phyloP scores from a whole-genome alignment of 2,113 vertebrate genomes.

The Syrrhaptes paradoxus region DNA sequence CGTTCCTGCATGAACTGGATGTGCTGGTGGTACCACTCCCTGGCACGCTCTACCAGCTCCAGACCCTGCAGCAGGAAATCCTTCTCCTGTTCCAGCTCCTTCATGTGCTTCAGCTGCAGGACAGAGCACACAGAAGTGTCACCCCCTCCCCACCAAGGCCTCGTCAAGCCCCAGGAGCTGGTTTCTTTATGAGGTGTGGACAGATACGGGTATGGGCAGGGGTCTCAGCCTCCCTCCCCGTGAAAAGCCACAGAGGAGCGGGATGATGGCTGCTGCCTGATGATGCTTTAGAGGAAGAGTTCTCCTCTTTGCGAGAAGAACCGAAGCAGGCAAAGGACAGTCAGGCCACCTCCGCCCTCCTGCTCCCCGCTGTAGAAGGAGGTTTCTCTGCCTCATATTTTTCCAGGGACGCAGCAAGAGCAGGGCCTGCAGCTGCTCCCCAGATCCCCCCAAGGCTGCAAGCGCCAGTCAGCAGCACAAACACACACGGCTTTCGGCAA shows the following conservation, averaged over 20 bases:
- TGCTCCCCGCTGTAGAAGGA: background rate
- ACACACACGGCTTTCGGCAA: accelerated
- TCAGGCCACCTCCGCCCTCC: background rate
- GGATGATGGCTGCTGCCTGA: background rate
- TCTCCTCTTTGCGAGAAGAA: background rate
- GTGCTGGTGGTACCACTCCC: conserved; percentile 91
- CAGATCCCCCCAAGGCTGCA: background rate
- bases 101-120: conserved; percentile 89
- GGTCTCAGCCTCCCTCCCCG: background rate
- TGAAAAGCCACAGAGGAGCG: background rate
- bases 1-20: conserved; percentile 88
- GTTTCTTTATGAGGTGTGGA: background rate
- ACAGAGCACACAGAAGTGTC: background rate
- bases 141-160: background rate
- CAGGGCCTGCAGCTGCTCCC: background rate
- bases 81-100: conserved; percentile 92
- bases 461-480: background rate
- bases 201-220: background rate
- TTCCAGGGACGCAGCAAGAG: background rate
- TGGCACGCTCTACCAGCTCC: conserved; percentile 86
- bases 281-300: background rate
- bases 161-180: background rate
- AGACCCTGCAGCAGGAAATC: conserved; percentile 90
- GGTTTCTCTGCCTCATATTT: background rate
- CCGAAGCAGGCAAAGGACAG: background rate